Evolutionary conservation across 2,113 vertebrate genomes (phyloP).

Genomic region (Atractosteus spatula): DNA sequence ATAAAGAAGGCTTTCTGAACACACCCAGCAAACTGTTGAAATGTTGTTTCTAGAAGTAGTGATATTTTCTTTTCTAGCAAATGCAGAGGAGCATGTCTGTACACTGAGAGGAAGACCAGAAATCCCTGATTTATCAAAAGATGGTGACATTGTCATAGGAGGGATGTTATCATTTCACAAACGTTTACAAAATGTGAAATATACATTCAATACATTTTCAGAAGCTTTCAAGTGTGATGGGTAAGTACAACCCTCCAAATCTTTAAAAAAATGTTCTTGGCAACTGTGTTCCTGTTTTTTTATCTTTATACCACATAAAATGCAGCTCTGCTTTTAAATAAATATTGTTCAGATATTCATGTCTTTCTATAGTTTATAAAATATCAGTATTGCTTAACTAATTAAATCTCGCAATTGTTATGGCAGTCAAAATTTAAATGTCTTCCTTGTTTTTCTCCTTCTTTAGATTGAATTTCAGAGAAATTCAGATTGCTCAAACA

Average conservation of each 20-base stretch:
- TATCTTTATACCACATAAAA: no score
- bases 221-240: background rate
- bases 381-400: background rate
- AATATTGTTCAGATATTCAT: no score
- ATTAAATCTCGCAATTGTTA: background rate
- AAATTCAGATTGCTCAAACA: background rate
- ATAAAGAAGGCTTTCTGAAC: no score
- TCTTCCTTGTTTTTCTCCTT: background rate
- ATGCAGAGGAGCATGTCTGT: background rate
- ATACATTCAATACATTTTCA: background rate
- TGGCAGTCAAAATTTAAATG: background rate
- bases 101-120: background rate
- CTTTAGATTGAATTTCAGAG: background rate
- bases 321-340: no score
- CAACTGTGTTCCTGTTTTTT: no score
- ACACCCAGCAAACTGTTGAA: no score
- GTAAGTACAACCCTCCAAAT: background rate
- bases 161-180: constrained; percentile 6
- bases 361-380: background rate
- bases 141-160: constrained; percentile 6
- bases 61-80: background rate
- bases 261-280: no score
- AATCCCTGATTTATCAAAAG: background rate
- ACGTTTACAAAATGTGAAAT: background rate
- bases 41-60: no score